These are phyloP conservation scores for Apamea crenata DNA, from an alignment of 2,888 invertebrate species.

Conservation along the genomic window DNA sequence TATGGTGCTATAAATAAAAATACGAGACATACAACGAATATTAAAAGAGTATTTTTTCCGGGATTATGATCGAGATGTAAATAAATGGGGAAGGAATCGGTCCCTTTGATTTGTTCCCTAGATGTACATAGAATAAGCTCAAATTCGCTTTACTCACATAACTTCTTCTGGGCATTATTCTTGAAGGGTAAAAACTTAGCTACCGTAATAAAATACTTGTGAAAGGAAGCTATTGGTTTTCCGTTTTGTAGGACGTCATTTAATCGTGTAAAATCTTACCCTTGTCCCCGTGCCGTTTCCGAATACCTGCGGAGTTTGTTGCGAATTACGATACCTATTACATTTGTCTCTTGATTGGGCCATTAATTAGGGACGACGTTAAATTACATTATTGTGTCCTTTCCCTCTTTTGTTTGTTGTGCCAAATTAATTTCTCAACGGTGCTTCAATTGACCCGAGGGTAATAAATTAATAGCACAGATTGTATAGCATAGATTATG, in stretches of 20 bases:
- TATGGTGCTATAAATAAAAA: neutral
- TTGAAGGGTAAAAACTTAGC: conserved; percentile 19
- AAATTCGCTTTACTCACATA: conserved; percentile 18
- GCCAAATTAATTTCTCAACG: conserved; percentile 60
- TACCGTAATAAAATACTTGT: conserved; percentile 23
- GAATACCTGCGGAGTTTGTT: conserved; percentile 31
- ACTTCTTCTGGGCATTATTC: conserved; percentile 14
- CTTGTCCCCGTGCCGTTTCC: conserved; percentile 21
- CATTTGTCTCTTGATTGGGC: conserved; percentile 64
- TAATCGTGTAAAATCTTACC: conserved; percentile 46
- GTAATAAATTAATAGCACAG: conserved; percentile 40
- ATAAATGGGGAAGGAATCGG: conserved; percentile 18
- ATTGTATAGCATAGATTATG: conserved; percentile 13
- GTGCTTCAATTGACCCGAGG: conserved; percentile 38
- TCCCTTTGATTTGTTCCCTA: no score
- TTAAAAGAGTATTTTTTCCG: conserved; percentile 19
- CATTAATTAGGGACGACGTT: conserved; percentile 69
- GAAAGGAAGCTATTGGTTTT: conserved; percentile 3
- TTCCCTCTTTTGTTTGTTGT: conserved; percentile 46
- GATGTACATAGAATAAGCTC: neutral
- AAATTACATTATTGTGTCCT: conserved; percentile 62
- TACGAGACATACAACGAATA: conserved; percentile 38
- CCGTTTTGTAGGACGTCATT: conserved; percentile 22
- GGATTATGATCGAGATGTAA: conserved; percentile 29
- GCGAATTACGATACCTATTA: conserved; percentile 63